phyloP scores from a whole-genome alignment of 2,797 vertebrate species.

The Gymnodraco acuticeps region DNA sequence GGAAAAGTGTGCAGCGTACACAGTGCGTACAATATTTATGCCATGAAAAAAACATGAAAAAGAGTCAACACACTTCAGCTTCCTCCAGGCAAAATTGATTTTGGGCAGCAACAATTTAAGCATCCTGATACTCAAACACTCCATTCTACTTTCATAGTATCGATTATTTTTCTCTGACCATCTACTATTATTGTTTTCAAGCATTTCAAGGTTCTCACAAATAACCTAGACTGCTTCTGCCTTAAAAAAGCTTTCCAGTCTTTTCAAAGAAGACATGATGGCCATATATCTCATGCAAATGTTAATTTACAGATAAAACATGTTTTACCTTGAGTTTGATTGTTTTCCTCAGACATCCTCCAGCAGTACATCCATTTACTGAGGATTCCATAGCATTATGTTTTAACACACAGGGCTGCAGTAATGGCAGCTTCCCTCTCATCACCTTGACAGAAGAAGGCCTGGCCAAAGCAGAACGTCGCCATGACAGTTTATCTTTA shows the following conservation, averaged over 20 bases:
- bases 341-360: conserved; percentile 65
- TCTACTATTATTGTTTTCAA: neutral
- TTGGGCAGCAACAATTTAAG: conserved; percentile 31
- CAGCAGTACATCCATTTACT: conserved; percentile 52
- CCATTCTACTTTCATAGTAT: neutral
- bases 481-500: conserved; percentile 62
- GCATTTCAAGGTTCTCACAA: neutral
- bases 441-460: conserved; percentile 34
- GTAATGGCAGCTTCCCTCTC: conserved; percentile 53
- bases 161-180: neutral
- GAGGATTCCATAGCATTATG: conserved; percentile 72
- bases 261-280: neutral
- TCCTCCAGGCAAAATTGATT: conserved; percentile 44
- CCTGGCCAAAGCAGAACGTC: conserved; percentile 37
- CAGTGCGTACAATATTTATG: conserved; percentile 52
- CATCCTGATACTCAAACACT: conserved; percentile 27
- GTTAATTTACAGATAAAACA: conserved; percentile 22
- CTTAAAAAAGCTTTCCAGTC: neutral
- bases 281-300: neutral
- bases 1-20: conserved; percentile 38
- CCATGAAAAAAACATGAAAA: conserved; percentile 48
- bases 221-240: neutral
- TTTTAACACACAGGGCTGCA: conserved; percentile 48
- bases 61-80: conserved; percentile 32
- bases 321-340: conserved; percentile 79